These are phyloP conservation scores for Lordiphosa collinella DNA, from an alignment of 1,140 invertebrate species.

Conservation along the genomic window DNA sequence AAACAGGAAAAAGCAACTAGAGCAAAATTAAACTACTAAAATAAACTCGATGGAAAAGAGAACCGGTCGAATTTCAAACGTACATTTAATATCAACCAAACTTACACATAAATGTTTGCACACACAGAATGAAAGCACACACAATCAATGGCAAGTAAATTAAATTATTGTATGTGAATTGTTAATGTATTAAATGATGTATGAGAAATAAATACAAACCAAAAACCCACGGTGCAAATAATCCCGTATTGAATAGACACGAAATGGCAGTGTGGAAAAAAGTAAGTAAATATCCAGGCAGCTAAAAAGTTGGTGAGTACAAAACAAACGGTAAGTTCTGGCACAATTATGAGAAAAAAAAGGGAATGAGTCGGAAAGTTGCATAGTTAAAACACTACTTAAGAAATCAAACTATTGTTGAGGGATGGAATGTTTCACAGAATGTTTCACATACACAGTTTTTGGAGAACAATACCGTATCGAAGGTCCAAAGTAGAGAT, in stretches of 20 bases:
- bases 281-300: too few species aligned
- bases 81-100: slow-evolving; percentile 42
- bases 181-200: slow-evolving; percentile 75
- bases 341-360: too few species aligned
- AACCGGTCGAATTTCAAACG: slow-evolving; percentile 15
- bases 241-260: not conserved
- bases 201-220: slow-evolving; percentile 52
- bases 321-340: too few species aligned
- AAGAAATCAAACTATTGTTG: too few species aligned
- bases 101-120: slow-evolving; percentile 52
- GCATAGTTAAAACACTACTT: too few species aligned
- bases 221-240: slow-evolving; percentile 18
- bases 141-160: slow-evolving; percentile 74
- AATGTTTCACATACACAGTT: too few species aligned
- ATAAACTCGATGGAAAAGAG: not conserved
- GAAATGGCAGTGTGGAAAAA: not conserved
- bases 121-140: slow-evolving; percentile 46
- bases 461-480: too few species aligned
- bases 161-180: slow-evolving; percentile 74
- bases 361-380: too few species aligned
- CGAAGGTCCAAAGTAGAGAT: too few species aligned
- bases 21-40: slow-evolving; percentile 5
- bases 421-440: too few species aligned
- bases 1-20: slow-evolving; percentile 22
- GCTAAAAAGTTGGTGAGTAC: too few species aligned